Base-by-base conservation (phyloP, 2,113 vertebrate species). In the Galeopterus variegatus region DNA sequence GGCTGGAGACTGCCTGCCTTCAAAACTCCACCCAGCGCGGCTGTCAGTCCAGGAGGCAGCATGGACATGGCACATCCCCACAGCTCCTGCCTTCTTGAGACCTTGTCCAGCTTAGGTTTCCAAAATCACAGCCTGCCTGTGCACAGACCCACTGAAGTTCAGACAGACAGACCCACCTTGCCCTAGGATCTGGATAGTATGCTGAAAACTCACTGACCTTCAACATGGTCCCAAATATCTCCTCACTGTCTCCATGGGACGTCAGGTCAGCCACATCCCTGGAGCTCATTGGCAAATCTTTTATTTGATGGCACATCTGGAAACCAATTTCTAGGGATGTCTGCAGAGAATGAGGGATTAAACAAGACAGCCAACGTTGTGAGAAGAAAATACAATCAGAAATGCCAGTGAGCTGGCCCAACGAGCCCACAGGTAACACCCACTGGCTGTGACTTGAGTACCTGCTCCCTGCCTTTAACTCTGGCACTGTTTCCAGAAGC, bases 41-140 rank as follows among this genome's bases (percentile, higher is more conserved):
- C 23, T 33, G 17, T n/a, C 3, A 48, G 11, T 15, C 13, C 0
- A 45, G 12, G 28, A 31, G 50, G 50, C 19, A n/a, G 18, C 52
- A 3, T 1, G 6, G 26, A 60, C 15, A 1, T 3, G 36, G 2
- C 21, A 36, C 19, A 8, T 45, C 26, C 0, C n/a, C 9, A 8
- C 5, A 64, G 6, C 19, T n/a, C 48, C 36, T 31, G 1, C 21
- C n/a, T 41, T 62, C 0, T 60, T 88, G 12, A 24, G 41, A 26
- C 15, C 24, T 50, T 56, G 36, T n/a, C 52, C 52, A 45, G 1
- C 50, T 72, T 36, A 13, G 10, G 50, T 48, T 84, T 86, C 18
- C 60, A 85, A 67, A 18, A 70, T n/a, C 50, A 50, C 45, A 83
- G 75, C 45, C 36, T 58, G 26, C 72, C 21, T 93, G 0, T 52